phyloP scores from a whole-genome alignment of 2,797 vertebrate species.

The Sebastes baramenuke region DNA sequence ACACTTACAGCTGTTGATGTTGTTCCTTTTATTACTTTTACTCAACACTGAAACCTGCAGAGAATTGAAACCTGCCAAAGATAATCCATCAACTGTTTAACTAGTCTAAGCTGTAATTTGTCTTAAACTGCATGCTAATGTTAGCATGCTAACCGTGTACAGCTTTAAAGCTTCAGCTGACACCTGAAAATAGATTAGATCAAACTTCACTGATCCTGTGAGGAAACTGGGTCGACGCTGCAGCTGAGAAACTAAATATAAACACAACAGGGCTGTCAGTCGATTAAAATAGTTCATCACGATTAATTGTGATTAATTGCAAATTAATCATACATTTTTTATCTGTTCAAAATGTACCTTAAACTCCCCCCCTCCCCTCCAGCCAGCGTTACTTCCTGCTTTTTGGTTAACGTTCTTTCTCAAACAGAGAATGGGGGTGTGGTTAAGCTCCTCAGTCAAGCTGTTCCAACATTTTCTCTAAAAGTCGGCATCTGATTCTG shows the following conservation, averaged over 20 bases:
- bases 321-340: too few relatives aligned
- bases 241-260: neutral
- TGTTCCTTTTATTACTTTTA: neutral
- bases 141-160: neutral
- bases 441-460: too few relatives aligned
- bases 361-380: too few relatives aligned
- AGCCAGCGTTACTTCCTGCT: too few relatives aligned
- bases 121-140: neutral
- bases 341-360: too few relatives aligned
- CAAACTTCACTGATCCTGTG: constrained; percentile 40
- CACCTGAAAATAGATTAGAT: constrained; percentile 54
- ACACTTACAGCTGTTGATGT: neutral
- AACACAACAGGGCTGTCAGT: neutral
- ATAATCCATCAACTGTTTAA: neutral
- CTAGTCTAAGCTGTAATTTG: neutral
- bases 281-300: too few relatives aligned
- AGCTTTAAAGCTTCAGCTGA: constrained; percentile 40
- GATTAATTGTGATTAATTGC: neutral
- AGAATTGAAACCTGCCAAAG: neutral
- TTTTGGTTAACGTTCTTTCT: too few relatives aligned
- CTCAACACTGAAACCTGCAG: neutral
- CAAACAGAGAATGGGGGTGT: too few relatives aligned
- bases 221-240: constrained; percentile 28
- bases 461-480: neutral
- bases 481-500: neutral